A percentile compares a stretch with the other conserved stretches of the same genome.
phyloP scores from a whole-genome alignment of 2,113 vertebrate species.

The Phoxinus phoxinus region DNA sequence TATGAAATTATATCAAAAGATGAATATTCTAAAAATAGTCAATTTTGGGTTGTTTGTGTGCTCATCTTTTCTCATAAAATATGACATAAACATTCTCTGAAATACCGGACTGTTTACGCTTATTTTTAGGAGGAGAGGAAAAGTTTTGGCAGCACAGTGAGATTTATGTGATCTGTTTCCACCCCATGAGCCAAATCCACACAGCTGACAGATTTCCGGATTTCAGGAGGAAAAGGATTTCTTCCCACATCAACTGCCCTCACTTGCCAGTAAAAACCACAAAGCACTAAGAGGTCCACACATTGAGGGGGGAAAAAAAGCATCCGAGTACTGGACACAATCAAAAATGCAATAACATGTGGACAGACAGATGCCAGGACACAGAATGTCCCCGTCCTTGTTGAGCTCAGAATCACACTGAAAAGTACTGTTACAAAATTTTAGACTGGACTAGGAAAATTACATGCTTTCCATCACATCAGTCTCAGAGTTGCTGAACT shows the following conservation, averaged over 20 bases:
- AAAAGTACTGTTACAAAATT: slow-evolving; percentile 4
- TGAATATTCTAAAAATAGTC: slow-evolving; percentile 1
- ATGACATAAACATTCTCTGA: slow-evolving; percentile 35
- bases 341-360: slow-evolving; percentile 21
- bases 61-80: slow-evolving; percentile 2
- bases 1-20: neutral
- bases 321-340: slow-evolving; percentile 22
- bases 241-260: slow-evolving; percentile 47
- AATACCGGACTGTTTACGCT: neutral
- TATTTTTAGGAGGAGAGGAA: slow-evolving; percentile 27
- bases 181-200: slow-evolving; percentile 23
- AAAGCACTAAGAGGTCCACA: neutral
- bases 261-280: slow-evolving; percentile 40
- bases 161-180: slow-evolving; percentile 30
- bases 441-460: slow-evolving; percentile 12
- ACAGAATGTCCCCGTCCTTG: slow-evolving; percentile 3
- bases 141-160: slow-evolving; percentile 9
- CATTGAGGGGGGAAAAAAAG: neutral
- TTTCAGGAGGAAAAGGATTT: slow-evolving; percentile 2
- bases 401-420: neutral
- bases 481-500: neutral
- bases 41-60: neutral
- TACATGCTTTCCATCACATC: neutral
- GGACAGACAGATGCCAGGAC: neutral
- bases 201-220: slow-evolving; percentile 37